phyloP scores from a whole-genome alignment of 1,140 invertebrate genomes.

The Neodiprion virginianus region DNA sequence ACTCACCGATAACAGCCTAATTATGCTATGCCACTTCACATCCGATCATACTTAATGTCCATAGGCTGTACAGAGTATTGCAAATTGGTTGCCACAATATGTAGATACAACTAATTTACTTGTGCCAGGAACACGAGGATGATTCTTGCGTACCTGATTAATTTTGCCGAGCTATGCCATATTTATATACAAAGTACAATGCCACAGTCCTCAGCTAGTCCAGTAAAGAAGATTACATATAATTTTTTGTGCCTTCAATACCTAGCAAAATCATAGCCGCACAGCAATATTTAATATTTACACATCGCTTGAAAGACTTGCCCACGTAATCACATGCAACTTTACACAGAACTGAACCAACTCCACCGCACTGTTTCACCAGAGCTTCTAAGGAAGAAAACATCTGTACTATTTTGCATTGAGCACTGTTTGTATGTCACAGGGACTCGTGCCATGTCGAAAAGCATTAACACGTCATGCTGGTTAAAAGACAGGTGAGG shows the following conservation, averaged over 20 bases:
- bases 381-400: not conserved
- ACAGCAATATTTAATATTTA: not conserved
- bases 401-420: not conserved
- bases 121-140: not conserved
- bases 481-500: not conserved
- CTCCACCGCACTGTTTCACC: not conserved
- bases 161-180: not conserved
- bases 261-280: not conserved
- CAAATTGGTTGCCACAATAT: not conserved
- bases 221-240: not conserved
- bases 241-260: not conserved
- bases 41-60: not conserved
- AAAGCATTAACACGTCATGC: constrained; percentile 7
- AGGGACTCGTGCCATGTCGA: not conserved
- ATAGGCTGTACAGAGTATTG: not conserved
- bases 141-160: not conserved
- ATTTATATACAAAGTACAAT: not conserved
- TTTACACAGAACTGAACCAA: constrained; percentile 7
- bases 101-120: not conserved
- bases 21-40: not conserved
- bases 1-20: constrained; percentile 7
- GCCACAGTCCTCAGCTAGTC: not conserved
- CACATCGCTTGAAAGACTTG: constrained; percentile 4
- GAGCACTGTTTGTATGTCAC: not conserved
- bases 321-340: not conserved